A percentile compares a stretch with the other conserved stretches of the same genome.
These are phyloP conservation scores for Saccopteryx leptura DNA, from an alignment of 2,113 vertebrate species.

Conservation along the genomic window DNA sequence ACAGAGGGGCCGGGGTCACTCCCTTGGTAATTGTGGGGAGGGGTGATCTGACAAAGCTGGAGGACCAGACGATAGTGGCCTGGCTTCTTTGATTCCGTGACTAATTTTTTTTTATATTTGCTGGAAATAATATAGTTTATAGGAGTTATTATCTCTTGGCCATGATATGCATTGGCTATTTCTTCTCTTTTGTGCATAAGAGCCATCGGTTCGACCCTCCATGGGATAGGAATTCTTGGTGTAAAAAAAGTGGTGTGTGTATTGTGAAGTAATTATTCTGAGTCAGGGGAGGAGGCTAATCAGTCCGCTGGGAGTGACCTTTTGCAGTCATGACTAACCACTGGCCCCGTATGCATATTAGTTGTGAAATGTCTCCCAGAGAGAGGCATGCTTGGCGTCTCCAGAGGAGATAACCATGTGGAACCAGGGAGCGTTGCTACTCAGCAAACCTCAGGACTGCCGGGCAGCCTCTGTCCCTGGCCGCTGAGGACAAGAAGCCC, in stretches of 20 bases:
- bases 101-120: conserved; percentile 7
- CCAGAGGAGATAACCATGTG: background rate
- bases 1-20: background rate
- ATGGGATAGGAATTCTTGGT: background rate
- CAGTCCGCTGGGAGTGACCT: background rate
- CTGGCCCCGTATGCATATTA: background rate
- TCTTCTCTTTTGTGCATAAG: background rate
- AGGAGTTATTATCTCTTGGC: background rate
- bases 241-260: background rate
- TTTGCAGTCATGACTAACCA: background rate
- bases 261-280: background rate
- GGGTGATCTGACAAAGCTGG: background rate
- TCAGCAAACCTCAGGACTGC: background rate
- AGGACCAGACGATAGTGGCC: background rate
- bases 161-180: background rate
- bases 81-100: conserved; percentile 31
- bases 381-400: background rate
- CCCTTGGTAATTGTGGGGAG: background rate
- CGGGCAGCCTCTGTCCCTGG: background rate
- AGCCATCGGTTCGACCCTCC: background rate
- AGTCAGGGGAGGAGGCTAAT: background rate
- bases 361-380: background rate
- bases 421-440: background rate
- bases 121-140: background rate
- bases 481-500: background rate